Evolutionary conservation across 1,140 invertebrate species (phyloP).

Genomic region (Archivesica marissinica): DNA sequence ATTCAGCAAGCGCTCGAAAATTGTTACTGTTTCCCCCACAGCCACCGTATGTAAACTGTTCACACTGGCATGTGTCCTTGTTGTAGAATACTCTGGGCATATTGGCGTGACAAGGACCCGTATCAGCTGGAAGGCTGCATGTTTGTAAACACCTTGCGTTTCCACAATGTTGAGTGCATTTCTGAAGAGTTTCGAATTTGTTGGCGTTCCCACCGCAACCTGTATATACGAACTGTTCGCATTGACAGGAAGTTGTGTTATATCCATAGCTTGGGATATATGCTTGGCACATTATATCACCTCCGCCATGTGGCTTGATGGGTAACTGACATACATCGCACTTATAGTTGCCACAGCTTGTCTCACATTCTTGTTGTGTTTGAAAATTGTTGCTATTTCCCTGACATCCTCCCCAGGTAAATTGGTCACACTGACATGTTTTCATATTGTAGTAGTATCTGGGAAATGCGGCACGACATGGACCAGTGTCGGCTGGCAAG

Average conservation of each 20-base stretch:
- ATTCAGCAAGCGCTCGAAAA: slow-evolving; percentile 85
- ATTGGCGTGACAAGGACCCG: slow-evolving; percentile 86
- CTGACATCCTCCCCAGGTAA: slow-evolving; percentile 79
- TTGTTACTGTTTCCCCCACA: slow-evolving; percentile 94
- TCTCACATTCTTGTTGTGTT: slow-evolving; percentile 9
- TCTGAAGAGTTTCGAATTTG: slow-evolving; percentile 76
- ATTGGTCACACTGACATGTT: slow-evolving; percentile 71
- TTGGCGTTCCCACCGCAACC: slow-evolving; percentile 82
- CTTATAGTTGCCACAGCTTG: not conserved
- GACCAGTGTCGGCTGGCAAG: slow-evolving; percentile 89
- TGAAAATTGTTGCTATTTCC: slow-evolving; percentile 81
- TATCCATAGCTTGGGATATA: slow-evolving; percentile 76
- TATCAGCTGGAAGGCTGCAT: slow-evolving; percentile 76
- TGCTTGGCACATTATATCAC: not conserved
- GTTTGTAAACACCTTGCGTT: not conserved
- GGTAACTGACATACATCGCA: not conserved
- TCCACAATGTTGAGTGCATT: slow-evolving; percentile 61
- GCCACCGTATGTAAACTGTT: slow-evolving; percentile 93
- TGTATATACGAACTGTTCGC: slow-evolving; percentile 81
- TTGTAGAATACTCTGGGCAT: slow-evolving; percentile 88
- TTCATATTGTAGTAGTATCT: slow-evolving; percentile 74
- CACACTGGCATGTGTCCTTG: slow-evolving; percentile 77
- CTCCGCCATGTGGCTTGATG: not conserved
- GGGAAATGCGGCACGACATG: slow-evolving; percentile 86
- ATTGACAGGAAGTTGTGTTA: slow-evolving; percentile 79